A percentile compares a stretch with the other conserved stretches of the same genome.
phyloP scores from a whole-genome alignment of 2,797 vertebrate species.

The Chloroceryle amazona region DNA sequence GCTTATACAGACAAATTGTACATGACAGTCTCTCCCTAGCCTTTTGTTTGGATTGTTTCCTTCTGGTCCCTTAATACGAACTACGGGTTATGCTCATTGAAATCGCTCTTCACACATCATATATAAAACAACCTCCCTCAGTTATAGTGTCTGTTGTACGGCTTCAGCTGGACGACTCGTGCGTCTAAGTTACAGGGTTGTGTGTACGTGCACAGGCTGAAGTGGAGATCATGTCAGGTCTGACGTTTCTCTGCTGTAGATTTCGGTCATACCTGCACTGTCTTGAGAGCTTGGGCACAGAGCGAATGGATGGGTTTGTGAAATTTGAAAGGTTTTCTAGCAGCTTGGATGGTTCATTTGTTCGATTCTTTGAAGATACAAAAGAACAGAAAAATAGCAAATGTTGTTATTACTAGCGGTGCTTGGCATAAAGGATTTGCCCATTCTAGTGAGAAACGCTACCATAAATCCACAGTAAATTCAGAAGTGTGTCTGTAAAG shows the following conservation, averaged over 20 bases:
- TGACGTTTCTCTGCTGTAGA: background rate
- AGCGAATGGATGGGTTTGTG: background rate
- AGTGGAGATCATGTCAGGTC: background rate
- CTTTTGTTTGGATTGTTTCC: background rate
- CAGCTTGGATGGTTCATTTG: background rate
- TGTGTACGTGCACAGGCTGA: background rate
- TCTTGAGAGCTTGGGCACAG: background rate
- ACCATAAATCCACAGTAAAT: background rate
- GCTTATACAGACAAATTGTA: background rate
- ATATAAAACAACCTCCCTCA: fast-evolving
- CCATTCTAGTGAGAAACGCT: background rate
- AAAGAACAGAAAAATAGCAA: background rate
- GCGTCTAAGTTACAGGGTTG: background rate
- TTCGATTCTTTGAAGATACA: background rate
- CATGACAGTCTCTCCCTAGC: fast-evolving
- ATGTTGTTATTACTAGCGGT: background rate
- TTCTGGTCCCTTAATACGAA: background rate
- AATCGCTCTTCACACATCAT: background rate
- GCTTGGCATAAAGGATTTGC: background rate
- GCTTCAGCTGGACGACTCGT: background rate
- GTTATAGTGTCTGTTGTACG: background rate
- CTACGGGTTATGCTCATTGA: background rate
- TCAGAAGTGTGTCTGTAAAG: background rate
- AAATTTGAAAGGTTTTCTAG: background rate
- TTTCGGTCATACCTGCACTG: background rate